Conservation (phyloP, 2,797 vertebrate species). For the Chelidonichthys spinosus region DNA sequence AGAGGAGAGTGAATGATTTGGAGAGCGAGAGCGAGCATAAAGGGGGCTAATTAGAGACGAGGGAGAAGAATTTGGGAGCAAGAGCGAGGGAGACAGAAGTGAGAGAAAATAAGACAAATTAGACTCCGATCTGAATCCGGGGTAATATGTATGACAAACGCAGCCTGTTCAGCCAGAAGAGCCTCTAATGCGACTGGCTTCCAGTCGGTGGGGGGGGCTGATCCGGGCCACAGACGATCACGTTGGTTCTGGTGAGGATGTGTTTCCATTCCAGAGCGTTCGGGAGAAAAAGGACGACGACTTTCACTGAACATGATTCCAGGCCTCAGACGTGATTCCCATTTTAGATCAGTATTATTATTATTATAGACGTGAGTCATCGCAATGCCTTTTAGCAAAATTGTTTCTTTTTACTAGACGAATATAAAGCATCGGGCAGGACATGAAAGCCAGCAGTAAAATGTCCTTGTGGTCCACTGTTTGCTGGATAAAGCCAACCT, state of each 20-base stretch:
- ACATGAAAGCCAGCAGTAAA: conserved; percentile 39
- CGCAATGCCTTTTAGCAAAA: conserved; percentile 33
- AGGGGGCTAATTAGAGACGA: conserved; percentile 72
- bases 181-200: conserved; percentile 62
- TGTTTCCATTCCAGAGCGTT: conserved; percentile 11
- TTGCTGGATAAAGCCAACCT: conserved; percentile 26
- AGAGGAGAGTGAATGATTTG: conserved; percentile 46
- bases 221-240: conserved; percentile 43
- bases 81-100: conserved; percentile 41
- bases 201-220: conserved; percentile 46
- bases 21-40: conserved; percentile 53
- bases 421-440: conserved; percentile 18
- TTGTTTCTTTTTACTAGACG: conserved; percentile 25
- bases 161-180: conserved; percentile 52
- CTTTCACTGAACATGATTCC: conserved; percentile 20
- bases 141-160: conserved; percentile 66
- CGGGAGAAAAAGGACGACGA: background rate
- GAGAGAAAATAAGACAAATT: conserved; percentile 66
- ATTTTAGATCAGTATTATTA: conserved; percentile 16
- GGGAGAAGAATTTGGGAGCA: conserved; percentile 42
- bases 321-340: background rate
- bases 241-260: conserved; percentile 24
- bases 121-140: conserved; percentile 58
- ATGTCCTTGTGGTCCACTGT: conserved; percentile 34
- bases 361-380: conserved; percentile 32